Base-by-base conservation (phyloP, 1,140 invertebrate genomes). In the Neodiprion virginianus region DNA sequence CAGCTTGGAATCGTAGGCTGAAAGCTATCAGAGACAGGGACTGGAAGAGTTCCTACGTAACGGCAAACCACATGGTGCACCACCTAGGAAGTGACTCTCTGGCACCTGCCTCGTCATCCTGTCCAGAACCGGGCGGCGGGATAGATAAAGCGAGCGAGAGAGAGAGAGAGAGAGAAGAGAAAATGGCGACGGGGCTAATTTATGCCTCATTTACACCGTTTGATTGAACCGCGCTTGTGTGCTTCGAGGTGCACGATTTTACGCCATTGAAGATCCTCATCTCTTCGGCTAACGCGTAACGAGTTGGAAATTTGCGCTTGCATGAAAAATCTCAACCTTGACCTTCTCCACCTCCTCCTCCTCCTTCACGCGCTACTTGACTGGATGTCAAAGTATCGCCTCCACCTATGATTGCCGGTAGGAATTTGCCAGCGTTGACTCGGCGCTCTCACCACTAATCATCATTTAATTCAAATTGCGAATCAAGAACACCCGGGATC, bases 51-150 rank as follows among this genome's bases (percentile, higher is more conserved):
- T 48, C 71, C 77, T 40, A 40, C 78, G 83, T 86, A 86, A 86
- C 84, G 84, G 83, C 81, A 73, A 77, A 73, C 81, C 85, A 84
- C 80, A 84, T 86, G 84, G 81, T 81, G 78, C 75, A 68, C 78
- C 81, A 79, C 81, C 83, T 77, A 84, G 84, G 82, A 85, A 84
- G 83, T 82, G 76, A 78, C 76, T 76, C 75, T 79, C 83, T 77
- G 83, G 83, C 85, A 84, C 82, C 84, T 86, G 84, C 84, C 78
- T 82, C 83, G 84, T 86, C 84, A 86, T 85, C 78, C 74, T 61
- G 75, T 7, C 40, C 11, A 65, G 48, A 53, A 67, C 69, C 61
- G 66, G 69, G 17, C 5, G 8, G 67, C n/a, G n/a, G 50, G 67
- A 78, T 73, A 72, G 69, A 61, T 50, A 28, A 40, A 40, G 28